Evolutionary conservation across 2,113 vertebrate species (phyloP).

Genomic region (Saccopteryx bilineata): DNA sequence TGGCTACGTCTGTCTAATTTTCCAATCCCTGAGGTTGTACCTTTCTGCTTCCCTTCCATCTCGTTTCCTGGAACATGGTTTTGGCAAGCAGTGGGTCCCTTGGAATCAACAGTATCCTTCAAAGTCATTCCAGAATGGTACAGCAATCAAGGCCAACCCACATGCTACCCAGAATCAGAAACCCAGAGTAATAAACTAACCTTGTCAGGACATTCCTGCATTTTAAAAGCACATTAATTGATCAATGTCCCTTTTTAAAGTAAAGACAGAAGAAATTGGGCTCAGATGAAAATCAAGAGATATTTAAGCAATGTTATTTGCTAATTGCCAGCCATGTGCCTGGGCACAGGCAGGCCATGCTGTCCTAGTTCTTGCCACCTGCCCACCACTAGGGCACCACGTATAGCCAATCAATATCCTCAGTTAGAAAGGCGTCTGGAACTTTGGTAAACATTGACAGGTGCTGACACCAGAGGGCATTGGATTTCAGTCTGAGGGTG

Average conservation of each 20-base stretch:
- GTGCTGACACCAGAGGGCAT: not conserved
- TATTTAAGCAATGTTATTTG: not conserved
- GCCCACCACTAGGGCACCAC: not conserved
- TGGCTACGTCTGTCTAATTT: constrained; percentile 74
- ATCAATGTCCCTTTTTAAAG: not conserved
- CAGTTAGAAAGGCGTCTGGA: not conserved
- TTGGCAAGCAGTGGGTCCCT: constrained; percentile 77
- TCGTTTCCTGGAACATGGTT: constrained; percentile 68
- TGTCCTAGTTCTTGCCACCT: not conserved
- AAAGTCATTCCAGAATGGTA: constrained; percentile 75
- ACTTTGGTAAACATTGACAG: not conserved
- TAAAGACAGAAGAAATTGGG: not conserved
- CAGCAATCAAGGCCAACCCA: constrained; percentile 33
- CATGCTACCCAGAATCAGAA: not conserved
- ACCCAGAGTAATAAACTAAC: constrained; percentile 43
- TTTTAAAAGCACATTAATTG: not conserved
- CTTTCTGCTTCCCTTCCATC: constrained; percentile 67
- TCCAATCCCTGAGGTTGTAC: constrained; percentile 64
- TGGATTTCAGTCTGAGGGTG: not conserved
- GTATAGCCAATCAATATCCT: not conserved
- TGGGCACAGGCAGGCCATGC: not conserved
- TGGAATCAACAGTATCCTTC: constrained; percentile 74
- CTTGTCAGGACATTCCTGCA: constrained; percentile 5
- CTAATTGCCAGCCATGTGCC: not conserved
- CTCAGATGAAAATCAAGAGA: constrained; percentile 28